Conservation (phyloP, 2,113 vertebrate genomes). For the Pedionomus torquatus region DNA sequence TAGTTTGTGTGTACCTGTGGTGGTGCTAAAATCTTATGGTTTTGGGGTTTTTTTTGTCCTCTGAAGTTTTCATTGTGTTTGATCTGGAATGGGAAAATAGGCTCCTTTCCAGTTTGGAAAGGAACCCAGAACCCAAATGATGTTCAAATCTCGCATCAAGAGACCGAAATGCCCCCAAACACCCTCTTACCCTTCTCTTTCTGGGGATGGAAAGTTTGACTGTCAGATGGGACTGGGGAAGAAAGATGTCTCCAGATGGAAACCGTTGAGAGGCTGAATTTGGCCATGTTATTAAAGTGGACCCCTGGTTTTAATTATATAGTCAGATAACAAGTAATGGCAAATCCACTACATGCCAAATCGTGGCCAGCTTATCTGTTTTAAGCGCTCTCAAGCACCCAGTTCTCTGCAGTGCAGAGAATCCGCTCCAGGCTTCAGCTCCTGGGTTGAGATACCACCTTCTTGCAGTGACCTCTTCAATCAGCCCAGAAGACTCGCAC, state of each 20-base stretch:
- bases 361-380: neutral
- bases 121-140: neutral
- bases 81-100: neutral
- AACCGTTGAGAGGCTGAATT: neutral
- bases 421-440: neutral
- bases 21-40: neutral
- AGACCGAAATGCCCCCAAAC: neutral
- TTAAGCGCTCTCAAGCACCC: neutral
- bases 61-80: neutral
- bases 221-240: neutral
- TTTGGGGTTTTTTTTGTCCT: neutral
- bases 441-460: neutral
- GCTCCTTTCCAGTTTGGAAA: neutral
- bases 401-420: neutral
- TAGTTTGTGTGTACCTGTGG: neutral
- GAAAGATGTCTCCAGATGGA: neutral
- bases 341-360: neutral
- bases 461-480: neutral
- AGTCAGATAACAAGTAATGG: neutral
- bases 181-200: neutral
- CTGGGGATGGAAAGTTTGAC: neutral
- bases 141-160: neutral
- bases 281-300: neutral
- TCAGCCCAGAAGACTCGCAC: neutral
- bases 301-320: conserved; percentile 6